Percentiles rank a stretch among this genome's conserved stretches.
phyloP scores from a whole-genome alignment of 2,113 vertebrate species.

The Misgurnus mizolepis region DNA sequence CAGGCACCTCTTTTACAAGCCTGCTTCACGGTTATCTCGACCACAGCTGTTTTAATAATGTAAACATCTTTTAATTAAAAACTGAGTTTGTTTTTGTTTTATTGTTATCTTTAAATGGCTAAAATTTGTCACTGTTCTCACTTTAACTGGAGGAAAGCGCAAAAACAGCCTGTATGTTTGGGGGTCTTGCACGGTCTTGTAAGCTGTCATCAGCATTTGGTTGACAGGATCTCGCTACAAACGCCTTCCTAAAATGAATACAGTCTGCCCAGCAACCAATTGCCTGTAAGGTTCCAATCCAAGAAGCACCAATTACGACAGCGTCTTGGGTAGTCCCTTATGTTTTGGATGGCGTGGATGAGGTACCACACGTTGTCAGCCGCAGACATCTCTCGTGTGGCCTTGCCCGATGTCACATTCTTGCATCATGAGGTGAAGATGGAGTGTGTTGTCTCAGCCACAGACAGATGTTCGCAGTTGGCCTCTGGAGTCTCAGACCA shows the following conservation, averaged over 20 bases:
- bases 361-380: conserved; percentile 58
- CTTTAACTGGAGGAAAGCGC: not conserved
- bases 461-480: conserved; percentile 48
- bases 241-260: conserved; percentile 39
- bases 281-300: conserved; percentile 57
- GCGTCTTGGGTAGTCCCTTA: conserved; percentile 44
- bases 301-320: conserved; percentile 64
- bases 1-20: conserved; percentile 33
- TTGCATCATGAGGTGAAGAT: conserved; percentile 65
- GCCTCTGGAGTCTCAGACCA: conserved; percentile 42
- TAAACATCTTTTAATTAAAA: not conserved
- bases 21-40: not conserved
- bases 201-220: conserved; percentile 48
- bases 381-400: conserved; percentile 52
- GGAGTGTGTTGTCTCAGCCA: conserved; percentile 52
- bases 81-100: not conserved
- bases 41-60: not conserved
- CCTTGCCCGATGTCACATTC: conserved; percentile 55
- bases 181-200: conserved; percentile 15
- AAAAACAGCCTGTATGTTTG: conserved; percentile 2
- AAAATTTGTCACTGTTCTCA: not conserved
- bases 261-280: conserved; percentile 65
- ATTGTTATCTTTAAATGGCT: not conserved
- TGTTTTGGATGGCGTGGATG: conserved; percentile 47
- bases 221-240: conserved; percentile 15